Evolutionary conservation across 23 tunicate species (phyloP), one percentile per base, ranked within the genome.

Genomic region (Trididemnum miniatum): DNA sequence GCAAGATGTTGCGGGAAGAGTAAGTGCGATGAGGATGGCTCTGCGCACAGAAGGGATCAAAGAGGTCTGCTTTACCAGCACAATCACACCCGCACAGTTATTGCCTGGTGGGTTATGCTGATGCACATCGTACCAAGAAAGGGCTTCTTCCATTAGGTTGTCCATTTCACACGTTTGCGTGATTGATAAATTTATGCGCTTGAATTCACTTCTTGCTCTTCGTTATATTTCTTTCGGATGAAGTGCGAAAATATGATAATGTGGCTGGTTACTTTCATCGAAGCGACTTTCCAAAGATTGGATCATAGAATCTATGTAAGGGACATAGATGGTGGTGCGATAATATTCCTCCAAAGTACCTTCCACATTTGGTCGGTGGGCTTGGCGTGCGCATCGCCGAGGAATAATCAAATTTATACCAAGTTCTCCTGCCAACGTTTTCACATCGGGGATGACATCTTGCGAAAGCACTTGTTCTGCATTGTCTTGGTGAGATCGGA

Each of bases 381-480:
- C n/a, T n/a, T n/a, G n/a, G n/a, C n/a, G n/a, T n/a, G n/a, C n/a
- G n/a, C n/a, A n/a, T n/a, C n/a, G n/a, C n/a, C n/a, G 15, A 49
- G 71, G n/a, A 15, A 71, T 33, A 71, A 37, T 31, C 76, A 71
- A 71, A 37, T 71, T 20, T 12, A 71, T 25, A 27, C 76, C 76
- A 71, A 71, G 76, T 71, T 71, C 32, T 26, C 76, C 76, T 30
- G n/a, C n/a, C n/a, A n/a, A n/a, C n/a, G n/a, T n/a, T n/a, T n/a
- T n/a, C n/a, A n/a, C n/a, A n/a, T n/a, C 36, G 37, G 76, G 37
- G 36, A 71, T 71, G 76, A 71, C 36, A 71, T 71, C 76, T 33
- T 71, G 5, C 4, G 76, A 71, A 30, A 71, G 31, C 9, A 71
- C 76, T 20, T 37, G 76, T 23, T 71, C 36, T 26, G n/a, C n/a